Base-by-base conservation (phyloP, 2,113 vertebrate species). In the Oreochromis spilurus region DNA sequence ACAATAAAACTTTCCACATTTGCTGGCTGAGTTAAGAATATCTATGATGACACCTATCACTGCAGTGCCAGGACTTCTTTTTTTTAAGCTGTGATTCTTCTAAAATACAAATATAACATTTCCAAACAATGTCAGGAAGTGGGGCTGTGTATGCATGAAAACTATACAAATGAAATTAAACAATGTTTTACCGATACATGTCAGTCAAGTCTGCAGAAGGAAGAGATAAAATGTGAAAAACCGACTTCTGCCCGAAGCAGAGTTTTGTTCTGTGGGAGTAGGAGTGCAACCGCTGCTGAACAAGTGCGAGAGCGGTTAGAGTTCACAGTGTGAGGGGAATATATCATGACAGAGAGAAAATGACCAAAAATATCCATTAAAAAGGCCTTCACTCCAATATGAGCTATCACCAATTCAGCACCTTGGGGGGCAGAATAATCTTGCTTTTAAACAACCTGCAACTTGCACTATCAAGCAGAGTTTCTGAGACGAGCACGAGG, bases 301-400 rank as follows among this genome's bases (percentile, higher is more conserved):
- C 48, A 52, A 82, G 60, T 26, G 43, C 5, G 5, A 80, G 81
- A 84, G 57, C 52, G 72, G 43, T 65, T 50, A 80, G 72, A 52
- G 81, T 81, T 84, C 72, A 60, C 60, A 36, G 53, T 62, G 81
- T 89, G 85, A 91, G 79, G 84, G 62, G 57, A 92, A 89, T 86
- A 52, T 36, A 84, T 88, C 57, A 87, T 88, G 85, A 85, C 84
- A 86, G 57, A 84, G 60, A 83, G 40, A 92, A 90, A 89, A 57
- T 87, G 75, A 87, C 72, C 24, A 83, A 83, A 91, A 86, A 86
- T 62, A 77, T 87, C 60, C 84, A 48, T 62, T 24, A 54, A 50
- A 91, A 87, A 84, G 53, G 77, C 50, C 31, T 65, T 54, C 36
- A 45, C 50, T 77, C 29, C 53, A 72, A 10, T 55, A 82, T 82